Evolutionary conservation across 2,888 invertebrate species (phyloP).

Genomic region (Geotrupes spiniger): DNA sequence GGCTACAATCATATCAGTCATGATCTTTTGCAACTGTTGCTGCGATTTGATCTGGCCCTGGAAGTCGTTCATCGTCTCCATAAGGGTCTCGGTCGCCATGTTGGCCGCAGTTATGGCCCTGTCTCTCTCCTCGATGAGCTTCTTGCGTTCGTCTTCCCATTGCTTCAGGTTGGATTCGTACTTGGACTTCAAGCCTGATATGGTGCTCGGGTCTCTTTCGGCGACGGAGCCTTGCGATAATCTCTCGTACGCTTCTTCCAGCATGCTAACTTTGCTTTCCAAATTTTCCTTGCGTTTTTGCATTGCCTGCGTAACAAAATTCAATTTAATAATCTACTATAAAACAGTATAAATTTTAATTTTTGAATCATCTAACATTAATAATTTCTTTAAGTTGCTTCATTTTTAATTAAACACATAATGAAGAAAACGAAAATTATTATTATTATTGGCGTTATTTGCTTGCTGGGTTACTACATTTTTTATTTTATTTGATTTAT

Average conservation of each 20-base stretch:
- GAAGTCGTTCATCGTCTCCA: conserved; percentile 43
- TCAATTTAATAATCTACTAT: background rate
- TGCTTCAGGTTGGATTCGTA: conserved; percentile 6
- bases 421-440: too few species aligned
- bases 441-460: too few species aligned
- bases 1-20: conserved; percentile 34
- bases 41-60: conserved; percentile 40
- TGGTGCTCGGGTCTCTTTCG: conserved; percentile 4
- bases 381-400: too few species aligned
- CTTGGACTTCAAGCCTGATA: background rate
- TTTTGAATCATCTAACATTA: too few species aligned
- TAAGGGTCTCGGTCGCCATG: conserved; percentile 42
- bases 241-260: conserved; percentile 13
- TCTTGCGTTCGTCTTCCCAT: conserved; percentile 19
- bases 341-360: background rate
- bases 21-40: conserved; percentile 37
- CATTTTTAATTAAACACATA: too few species aligned
- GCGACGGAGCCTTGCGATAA: background rate
- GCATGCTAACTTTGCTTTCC: conserved; percentile 10
- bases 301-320: conserved; percentile 13
- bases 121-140: conserved; percentile 33
- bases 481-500: too few species aligned
- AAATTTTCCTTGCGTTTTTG: conserved; percentile 13
- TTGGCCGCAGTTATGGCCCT: conserved; percentile 41
- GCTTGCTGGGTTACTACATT: too few species aligned